Conservation (phyloP, 2,113 vertebrate genomes). For the Brienomyrus longianalis region DNA sequence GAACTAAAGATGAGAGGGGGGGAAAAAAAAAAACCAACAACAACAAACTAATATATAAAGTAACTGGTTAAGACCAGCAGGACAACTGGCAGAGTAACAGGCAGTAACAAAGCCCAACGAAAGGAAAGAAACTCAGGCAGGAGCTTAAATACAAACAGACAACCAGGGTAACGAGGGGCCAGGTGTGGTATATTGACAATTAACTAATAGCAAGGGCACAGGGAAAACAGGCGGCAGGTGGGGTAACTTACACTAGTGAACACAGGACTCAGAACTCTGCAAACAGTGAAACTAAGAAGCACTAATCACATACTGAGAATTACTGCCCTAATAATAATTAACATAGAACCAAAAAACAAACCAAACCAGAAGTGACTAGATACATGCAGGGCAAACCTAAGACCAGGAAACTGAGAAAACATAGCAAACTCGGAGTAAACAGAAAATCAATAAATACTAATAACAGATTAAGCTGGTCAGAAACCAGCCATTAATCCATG, state of each 20-base stretch:
- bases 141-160: background rate
- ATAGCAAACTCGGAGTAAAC: background rate
- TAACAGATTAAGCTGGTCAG: background rate
- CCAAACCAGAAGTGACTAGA: background rate
- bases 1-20: background rate
- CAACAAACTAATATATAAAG: background rate
- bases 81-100: background rate
- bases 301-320: background rate
- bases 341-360: background rate
- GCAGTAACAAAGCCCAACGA: background rate
- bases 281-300: background rate
- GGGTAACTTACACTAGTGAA: background rate
- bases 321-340: background rate
- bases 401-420: background rate
- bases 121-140: background rate
- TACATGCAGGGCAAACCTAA: background rate
- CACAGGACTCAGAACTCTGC: background rate
- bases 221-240: background rate
- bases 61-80: background rate
- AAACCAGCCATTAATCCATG: background rate
- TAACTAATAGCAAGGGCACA: background rate
- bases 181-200: background rate
- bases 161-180: background rate
- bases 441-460: background rate
- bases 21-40: background rate